Base-by-base conservation (phyloP, 2,113 vertebrate species). In the Myotis lucifugus region DNA sequence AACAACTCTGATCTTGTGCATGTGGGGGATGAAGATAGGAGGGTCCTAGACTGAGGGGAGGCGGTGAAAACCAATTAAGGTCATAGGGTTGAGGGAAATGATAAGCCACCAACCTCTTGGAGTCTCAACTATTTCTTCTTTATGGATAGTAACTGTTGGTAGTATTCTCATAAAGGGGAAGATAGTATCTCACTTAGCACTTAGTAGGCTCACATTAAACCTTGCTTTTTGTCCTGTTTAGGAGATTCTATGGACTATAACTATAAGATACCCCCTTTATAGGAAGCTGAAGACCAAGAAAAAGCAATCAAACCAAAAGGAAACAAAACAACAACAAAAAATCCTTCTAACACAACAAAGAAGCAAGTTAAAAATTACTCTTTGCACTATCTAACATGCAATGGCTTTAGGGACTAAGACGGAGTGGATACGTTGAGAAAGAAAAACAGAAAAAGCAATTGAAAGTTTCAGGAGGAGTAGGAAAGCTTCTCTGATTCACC, bases 341-440 rank as follows among this genome's bases (percentile, higher is more conserved):
- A 37, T 78, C 27, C 42, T 73, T 95, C 42, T 69, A 66, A 95
- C 85, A 50, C n/a, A 97, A 88, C 56, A 90, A 91, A 92, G 64
- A 52, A 89, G 42, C 37, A 76, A 85, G 48, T 79, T 82, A 93
- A 91, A 94, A 95, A 95, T 85, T 54, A 70, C 8, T 79, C 69
- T 54, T 95, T 86, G 40, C 40, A 66, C 54, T 90, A 10, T 67
- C 46, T 70, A 95, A 94, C 50, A 91, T 32, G 21, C 61, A 34
- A 1, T 92, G 79, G 73, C 74, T 93, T 95, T 91, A 78, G 64
- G 74, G 74, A 89, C 64, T 64, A 84, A 91, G 86, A 93, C 50
- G 40, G 59, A 81, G 18, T 79, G 46, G 46, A 81, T 74, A 90
- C 48, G 5, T 12, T 76, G 46, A 79, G 85, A 88, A 95, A 95